phyloP scores from a whole-genome alignment of 1,140 invertebrate species.

The Zaprionus tsacasi region DNA sequence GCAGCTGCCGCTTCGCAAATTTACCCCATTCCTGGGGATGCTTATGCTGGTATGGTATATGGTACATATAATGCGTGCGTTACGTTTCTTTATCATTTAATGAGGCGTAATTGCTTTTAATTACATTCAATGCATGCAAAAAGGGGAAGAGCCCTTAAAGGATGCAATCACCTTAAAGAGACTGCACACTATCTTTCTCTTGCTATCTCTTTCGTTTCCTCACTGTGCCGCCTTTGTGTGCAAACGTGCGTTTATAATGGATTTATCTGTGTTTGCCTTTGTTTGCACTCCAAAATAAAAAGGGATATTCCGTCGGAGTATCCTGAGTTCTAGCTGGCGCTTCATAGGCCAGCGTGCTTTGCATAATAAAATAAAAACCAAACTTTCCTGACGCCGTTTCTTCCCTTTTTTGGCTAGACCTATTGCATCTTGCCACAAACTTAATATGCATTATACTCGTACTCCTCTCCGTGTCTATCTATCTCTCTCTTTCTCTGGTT shows the following conservation, averaged over 20 bases:
- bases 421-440: constrained; percentile 50
- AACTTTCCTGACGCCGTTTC: constrained; percentile 33
- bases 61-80: constrained; percentile 33
- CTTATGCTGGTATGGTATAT: too few species aligned
- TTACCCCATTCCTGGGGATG: not conserved
- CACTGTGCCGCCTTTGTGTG: constrained; percentile 34
- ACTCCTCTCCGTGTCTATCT: not conserved
- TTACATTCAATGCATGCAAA: constrained; percentile 35
- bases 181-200: not conserved
- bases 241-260: constrained; percentile 63
- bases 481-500: constrained; percentile 1
- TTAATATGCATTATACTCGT: constrained; percentile 46
- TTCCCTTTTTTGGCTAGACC: constrained; percentile 6
- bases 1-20: constrained; percentile 34
- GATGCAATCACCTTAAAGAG: constrained; percentile 25
- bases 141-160: constrained; percentile 22
- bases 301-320: constrained; percentile 36
- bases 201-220: not conserved
- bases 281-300: constrained; percentile 39
- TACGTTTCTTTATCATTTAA: constrained; percentile 62
- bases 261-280: constrained; percentile 55
- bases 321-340: constrained; percentile 14
- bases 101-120: constrained; percentile 62
- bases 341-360: constrained; percentile 52
- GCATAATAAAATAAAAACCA: constrained; percentile 59